Evolutionary conservation across 2,113 vertebrate genomes (phyloP).

Genomic region (Mohoua ochrocephala): DNA sequence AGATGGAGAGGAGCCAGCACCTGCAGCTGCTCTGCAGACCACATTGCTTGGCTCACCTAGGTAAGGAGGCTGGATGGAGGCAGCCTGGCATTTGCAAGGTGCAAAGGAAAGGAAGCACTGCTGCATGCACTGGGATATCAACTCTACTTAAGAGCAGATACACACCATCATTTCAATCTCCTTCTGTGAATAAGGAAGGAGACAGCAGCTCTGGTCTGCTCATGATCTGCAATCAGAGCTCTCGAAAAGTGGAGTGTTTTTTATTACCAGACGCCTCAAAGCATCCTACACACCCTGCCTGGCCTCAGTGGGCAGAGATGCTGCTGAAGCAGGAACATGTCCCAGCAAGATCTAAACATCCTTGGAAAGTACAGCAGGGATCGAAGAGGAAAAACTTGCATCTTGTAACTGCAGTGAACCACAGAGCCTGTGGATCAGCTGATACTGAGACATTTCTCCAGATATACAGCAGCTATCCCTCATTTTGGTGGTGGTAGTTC

Average conservation of each 20-base stretch:
- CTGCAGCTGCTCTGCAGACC: background rate
- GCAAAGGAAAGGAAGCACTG: constrained; percentile 14
- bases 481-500: background rate
- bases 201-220: background rate
- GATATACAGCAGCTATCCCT: background rate
- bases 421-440: background rate
- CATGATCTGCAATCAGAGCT: background rate
- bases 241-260: background rate
- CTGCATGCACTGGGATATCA: background rate
- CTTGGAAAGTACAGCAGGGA: background rate
- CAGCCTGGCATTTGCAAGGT: background rate
- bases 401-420: background rate
- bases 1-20: background rate
- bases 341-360: background rate
- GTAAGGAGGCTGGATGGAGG: background rate
- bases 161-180: background rate
- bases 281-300: background rate
- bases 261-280: background rate
- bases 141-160: background rate
- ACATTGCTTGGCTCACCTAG: rapidly evolving
- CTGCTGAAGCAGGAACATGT: background rate
- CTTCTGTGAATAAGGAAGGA: background rate
- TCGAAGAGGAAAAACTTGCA: background rate
- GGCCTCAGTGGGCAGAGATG: background rate
- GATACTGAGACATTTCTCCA: background rate